Base-by-base conservation (phyloP, 2,113 vertebrate genomes). In the Ctenodactylus gundi region DNA sequence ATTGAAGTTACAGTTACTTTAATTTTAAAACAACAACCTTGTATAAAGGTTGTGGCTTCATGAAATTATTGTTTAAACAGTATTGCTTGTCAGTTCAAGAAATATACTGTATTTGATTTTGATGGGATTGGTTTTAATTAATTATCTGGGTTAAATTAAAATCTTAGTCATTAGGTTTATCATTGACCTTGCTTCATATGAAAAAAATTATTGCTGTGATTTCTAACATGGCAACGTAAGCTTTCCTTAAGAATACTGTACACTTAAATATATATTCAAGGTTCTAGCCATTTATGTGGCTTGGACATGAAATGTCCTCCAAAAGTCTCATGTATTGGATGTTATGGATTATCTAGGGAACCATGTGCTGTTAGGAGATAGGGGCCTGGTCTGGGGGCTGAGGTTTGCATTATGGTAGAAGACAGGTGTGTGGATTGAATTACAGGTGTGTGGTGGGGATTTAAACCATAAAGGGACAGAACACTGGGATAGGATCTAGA, bases 121-220 rank as follows among this genome's bases (percentile, higher is more conserved):
- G 39, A 84, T 81, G 87, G 58, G 60, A 31, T 88, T 31, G 15
- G 4, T 72, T 86, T 83, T 89, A 85, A 78, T 89, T 91, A 65
- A 85, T 51, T 91, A 7, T 75, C 41, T 81, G 15, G 65, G 85
- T 75, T 82, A 85, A 91, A 67, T 67, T 34, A 49, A 31, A 53
- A 60, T 23, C 12, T n/a, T 81, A 75, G 31, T n/a, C 31, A 39
- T 53, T 84, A 82, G 31, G 13, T 18, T 20, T 70, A 67, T 1
- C 4, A 36, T 8, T 73, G 57, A 94, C 21, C 6, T 31, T n/a
- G 57, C 20, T 85, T 82, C 55, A 46, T 76, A 23, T 46, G 46
- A 89, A 57, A 3, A 11, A 70, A 95, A 85, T 81, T 67, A 34
- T 39, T 90, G 10, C 68, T 73, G 82, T n/a, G 46, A 84, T 73